These are phyloP conservation scores for Octonoba sinensis DNA, from an alignment of 2,888 invertebrate genomes.

Conservation along the genomic window DNA sequence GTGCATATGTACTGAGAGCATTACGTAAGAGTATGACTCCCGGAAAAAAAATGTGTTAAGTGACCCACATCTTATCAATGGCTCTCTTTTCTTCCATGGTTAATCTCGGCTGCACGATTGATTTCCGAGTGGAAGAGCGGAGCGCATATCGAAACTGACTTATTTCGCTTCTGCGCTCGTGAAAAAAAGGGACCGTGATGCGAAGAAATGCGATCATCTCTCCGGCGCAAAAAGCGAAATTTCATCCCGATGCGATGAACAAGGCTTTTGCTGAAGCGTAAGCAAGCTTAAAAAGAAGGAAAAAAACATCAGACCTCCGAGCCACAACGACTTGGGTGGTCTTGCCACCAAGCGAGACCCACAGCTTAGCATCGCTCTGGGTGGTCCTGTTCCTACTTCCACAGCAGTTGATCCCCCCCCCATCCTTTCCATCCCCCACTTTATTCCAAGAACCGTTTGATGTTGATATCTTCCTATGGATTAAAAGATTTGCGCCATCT, in stretches of 20 bases:
- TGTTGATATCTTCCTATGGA: conserved; percentile 19
- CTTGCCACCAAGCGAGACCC: conserved; percentile 54
- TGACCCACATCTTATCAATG: too few species aligned
- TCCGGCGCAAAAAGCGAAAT: conserved; percentile 2
- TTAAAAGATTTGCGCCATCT: conserved; percentile 52
- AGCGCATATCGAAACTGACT: conserved; percentile 11
- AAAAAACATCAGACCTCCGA: too few species aligned
- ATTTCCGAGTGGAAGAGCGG: too few species aligned
- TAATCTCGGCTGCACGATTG: too few species aligned
- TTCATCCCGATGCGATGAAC: conserved; percentile 14
- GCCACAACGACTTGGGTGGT: conserved; percentile 47
- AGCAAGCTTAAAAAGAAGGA: too few species aligned
- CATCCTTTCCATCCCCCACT: conserved; percentile 2
- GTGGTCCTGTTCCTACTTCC: conserved; percentile 43
- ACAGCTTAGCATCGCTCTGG: conserved; percentile 37
- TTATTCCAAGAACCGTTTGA: conserved; percentile 6
- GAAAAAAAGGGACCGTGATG: too few species aligned
- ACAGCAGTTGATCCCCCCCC: neutral
- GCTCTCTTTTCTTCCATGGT: too few species aligned
- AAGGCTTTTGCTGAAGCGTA: too few species aligned
- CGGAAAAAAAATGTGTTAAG: too few species aligned
- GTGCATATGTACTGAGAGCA: too few species aligned
- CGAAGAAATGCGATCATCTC: too few species aligned
- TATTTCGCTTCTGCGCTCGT: conserved; percentile 22
- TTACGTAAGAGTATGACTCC: too few species aligned